These are phyloP conservation scores for Machaerirhynchus nigripectus DNA, from an alignment of 2,113 vertebrate species.

Conservation along the genomic window DNA sequence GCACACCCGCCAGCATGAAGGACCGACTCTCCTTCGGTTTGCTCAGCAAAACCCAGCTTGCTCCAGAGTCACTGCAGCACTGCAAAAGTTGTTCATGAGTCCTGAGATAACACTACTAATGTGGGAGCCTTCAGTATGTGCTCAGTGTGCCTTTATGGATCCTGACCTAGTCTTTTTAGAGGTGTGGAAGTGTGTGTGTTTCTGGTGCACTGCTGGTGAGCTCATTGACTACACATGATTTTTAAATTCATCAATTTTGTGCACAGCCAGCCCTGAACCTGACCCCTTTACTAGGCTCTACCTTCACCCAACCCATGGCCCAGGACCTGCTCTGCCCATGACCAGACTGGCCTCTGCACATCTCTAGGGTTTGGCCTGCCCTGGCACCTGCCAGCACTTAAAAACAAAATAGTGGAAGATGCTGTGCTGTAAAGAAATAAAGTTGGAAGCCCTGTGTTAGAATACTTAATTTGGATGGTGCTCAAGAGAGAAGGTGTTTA, in stretches of 20 bases:
- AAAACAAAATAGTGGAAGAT: neutral
- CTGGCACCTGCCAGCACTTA: too few relatives aligned
- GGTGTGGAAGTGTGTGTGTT: neutral
- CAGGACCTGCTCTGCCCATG: neutral
- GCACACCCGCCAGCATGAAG: neutral
- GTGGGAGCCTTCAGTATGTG: neutral
- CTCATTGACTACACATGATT: neutral
- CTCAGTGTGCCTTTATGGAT: neutral
- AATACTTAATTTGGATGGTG: neutral
- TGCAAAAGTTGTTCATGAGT: neutral
- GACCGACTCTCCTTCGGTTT: neutral
- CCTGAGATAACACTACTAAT: neutral
- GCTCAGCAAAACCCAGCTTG: neutral
- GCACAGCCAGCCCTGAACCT: neutral
- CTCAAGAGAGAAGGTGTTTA: neutral
- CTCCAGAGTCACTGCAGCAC: neutral
- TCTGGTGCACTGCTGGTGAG: neutral
- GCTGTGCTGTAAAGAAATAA: neutral
- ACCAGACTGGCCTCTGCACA: rapidly evolving
- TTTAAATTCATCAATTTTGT: neutral
- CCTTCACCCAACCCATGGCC: rapidly evolving
- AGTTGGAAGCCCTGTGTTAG: neutral
- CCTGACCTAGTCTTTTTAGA: neutral
- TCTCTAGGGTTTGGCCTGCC: neutral
- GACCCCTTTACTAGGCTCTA: neutral